Evolutionary conservation across 2,797 vertebrate species (phyloP).

Genomic region (Coregonus suidteri): DNA sequence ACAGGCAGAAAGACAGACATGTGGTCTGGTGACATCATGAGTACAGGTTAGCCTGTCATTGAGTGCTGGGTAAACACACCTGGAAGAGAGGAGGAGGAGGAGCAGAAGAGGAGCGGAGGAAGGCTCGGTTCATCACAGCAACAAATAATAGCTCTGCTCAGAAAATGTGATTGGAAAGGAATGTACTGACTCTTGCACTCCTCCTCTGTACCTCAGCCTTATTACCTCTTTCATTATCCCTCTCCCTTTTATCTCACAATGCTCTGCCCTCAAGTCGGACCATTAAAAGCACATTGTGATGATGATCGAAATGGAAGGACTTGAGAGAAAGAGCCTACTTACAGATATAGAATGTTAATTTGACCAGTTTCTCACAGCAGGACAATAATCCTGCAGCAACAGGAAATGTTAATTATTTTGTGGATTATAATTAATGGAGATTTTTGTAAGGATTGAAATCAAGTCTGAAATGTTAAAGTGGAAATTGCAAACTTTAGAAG

Average conservation of each 20-base stretch:
- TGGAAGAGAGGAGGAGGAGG: neutral
- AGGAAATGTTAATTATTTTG: no score
- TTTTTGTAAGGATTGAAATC: no score
- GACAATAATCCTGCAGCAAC: no score
- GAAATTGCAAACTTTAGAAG: no score
- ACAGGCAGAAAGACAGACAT: neutral
- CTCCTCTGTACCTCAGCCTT: neutral
- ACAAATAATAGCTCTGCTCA: neutral
- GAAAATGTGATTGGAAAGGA: no score
- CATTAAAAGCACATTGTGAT: conserved; percentile 33
- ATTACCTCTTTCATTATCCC: conserved; percentile 1
- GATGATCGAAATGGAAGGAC: conserved; percentile 16
- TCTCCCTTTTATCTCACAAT: neutral
- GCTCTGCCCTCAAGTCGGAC: conserved; percentile 15
- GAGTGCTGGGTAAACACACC: conserved; percentile 12
- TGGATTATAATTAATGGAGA: no score
- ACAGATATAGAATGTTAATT: no score
- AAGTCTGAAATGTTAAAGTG: no score
- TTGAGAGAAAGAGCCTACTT: neutral
- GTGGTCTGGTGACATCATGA: conserved; percentile 18
- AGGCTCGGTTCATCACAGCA: neutral
- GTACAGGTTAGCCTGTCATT: conserved; percentile 3
- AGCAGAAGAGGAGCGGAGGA: neutral
- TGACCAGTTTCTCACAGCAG: no score
- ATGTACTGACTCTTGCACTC: neutral